phyloP scores from a whole-genome alignment of 2,888 invertebrate species.

The Acanthosepion esculentum region DNA sequence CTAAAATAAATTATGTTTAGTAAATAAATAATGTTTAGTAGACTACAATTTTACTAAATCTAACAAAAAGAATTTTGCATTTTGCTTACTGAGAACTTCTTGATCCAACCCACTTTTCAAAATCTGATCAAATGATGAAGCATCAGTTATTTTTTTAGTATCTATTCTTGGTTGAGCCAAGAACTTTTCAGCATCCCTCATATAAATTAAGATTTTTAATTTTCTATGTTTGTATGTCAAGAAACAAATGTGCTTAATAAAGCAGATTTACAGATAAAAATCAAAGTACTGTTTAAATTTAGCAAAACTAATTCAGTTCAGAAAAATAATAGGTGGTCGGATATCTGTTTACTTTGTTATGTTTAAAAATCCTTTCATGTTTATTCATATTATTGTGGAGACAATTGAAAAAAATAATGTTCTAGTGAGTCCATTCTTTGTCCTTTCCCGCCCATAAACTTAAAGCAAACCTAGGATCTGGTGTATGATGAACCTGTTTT shows the following conservation, averaged over 20 bases:
- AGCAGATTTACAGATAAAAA: neutral
- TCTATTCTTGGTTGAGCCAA: too few species aligned
- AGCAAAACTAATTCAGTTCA: neutral
- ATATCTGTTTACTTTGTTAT: neutral
- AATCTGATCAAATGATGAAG: too few species aligned
- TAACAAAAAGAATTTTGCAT: too few species aligned
- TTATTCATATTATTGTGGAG: conserved; percentile 33
- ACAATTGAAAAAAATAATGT: neutral
- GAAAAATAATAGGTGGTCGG: neutral
- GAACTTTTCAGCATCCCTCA: too few species aligned
- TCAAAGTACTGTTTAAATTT: neutral
- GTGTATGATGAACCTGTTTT: neutral
- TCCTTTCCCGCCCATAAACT: neutral
- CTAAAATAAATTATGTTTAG: too few species aligned
- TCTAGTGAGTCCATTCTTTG: neutral
- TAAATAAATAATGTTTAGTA: too few species aligned
- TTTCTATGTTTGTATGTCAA: neutral
- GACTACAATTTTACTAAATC: too few species aligned
- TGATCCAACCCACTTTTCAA: too few species aligned
- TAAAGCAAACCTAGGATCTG: neutral
- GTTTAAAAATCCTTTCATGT: neutral
- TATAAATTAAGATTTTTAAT: too few species aligned
- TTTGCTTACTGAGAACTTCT: too few species aligned
- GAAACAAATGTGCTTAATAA: neutral
- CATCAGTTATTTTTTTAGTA: too few species aligned